A percentile compares a stretch with the other conserved stretches of the same genome.
phyloP scores from a whole-genome alignment of 2,888 invertebrate species.

The Tenthredo distinguenda region DNA sequence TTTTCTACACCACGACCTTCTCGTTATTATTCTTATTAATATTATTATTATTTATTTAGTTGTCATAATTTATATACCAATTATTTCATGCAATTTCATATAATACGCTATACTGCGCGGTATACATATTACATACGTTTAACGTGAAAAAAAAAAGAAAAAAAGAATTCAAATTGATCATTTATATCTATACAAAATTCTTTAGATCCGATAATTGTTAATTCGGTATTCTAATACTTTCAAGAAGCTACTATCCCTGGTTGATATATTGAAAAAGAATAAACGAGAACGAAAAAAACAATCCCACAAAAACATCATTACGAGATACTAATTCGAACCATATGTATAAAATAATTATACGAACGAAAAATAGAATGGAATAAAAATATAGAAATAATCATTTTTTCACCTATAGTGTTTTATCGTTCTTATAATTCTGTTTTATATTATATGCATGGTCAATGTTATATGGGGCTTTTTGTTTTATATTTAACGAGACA shows the following conservation, averaged over 20 bases:
- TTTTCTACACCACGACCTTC: background rate
- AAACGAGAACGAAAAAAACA: background rate
- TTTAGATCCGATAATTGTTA: background rate
- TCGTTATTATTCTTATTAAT: background rate
- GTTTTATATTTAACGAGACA: too few relatives aligned
- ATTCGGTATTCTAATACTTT: too few relatives aligned
- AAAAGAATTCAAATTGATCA: background rate
- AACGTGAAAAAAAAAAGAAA: background rate
- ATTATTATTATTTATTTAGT: background rate
- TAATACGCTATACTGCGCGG: background rate
- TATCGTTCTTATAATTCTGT: too few relatives aligned
- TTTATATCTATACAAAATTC: background rate
- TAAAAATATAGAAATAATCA: too few relatives aligned
- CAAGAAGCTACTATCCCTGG: background rate
- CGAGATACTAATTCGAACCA: too few relatives aligned
- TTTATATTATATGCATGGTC: too few relatives aligned
- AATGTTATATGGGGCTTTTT: too few relatives aligned
- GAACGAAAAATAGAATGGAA: too few relatives aligned
- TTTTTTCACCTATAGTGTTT: too few relatives aligned
- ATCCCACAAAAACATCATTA: too few relatives aligned
- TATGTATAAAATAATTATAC: too few relatives aligned
- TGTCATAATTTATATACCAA: background rate
- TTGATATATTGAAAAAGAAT: background rate
- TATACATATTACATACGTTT: background rate
- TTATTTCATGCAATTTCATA: background rate